These are phyloP conservation scores for Zapornia atra DNA, from an alignment of 2,113 vertebrate genomes.

Conservation along the genomic window DNA sequence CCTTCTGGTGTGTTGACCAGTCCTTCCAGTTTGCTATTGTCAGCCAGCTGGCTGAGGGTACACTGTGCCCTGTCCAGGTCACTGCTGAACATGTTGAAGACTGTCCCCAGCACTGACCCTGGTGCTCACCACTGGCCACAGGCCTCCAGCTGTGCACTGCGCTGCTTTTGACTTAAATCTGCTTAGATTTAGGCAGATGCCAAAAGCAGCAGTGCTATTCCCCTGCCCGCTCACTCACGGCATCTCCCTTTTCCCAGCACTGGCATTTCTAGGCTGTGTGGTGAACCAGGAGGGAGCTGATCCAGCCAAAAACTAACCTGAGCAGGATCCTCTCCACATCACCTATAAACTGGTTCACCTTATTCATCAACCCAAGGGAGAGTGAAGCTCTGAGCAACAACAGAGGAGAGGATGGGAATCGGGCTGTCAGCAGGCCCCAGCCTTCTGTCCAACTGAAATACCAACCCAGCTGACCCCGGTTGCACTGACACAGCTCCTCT, in stretches of 20 bases:
- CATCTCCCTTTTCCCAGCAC: background rate
- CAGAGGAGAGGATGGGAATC: background rate
- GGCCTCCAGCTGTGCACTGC: too few relatives aligned
- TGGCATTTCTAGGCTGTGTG: background rate
- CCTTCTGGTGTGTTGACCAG: too few relatives aligned
- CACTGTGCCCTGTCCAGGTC: too few relatives aligned
- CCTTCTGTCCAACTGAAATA: background rate
- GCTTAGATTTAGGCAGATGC: background rate
- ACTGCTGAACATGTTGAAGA: too few relatives aligned
- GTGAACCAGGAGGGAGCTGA: background rate
- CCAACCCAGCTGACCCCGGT: background rate
- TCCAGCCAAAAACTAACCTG: background rate
- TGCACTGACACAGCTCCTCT: background rate
- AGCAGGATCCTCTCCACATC: background rate
- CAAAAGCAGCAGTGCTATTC: background rate
- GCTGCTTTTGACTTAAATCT: background rate
- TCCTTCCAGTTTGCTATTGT: too few relatives aligned
- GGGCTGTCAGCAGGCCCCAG: background rate
- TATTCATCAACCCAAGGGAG: background rate
- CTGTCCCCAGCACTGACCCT: too few relatives aligned
- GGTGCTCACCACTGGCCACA: too few relatives aligned
- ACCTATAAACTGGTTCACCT: background rate
- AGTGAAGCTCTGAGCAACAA: background rate
- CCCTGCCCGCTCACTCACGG: background rate
- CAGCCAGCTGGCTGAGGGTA: too few relatives aligned